A percentile compares a stretch with the other conserved stretches of the same genome.
phyloP scores from a whole-genome alignment of 2,797 vertebrate genomes.

The Helostoma temminkii region DNA sequence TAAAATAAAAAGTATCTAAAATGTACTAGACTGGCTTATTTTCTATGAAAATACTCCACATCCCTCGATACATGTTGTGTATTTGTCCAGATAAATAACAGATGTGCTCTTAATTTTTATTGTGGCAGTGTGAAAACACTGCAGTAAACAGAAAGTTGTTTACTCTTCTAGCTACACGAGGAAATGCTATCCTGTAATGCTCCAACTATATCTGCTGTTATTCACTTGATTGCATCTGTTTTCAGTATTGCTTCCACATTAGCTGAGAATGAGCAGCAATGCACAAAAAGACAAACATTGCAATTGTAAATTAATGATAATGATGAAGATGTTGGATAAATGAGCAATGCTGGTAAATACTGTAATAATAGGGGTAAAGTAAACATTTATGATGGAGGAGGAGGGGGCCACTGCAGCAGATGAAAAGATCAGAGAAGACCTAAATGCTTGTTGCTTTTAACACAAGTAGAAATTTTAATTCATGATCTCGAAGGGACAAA shows the following conservation, averaged over 20 bases:
- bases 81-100: not conserved
- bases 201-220: slow-evolving; percentile 2
- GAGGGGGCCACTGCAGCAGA: slow-evolving; percentile 16
- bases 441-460: slow-evolving; percentile 57
- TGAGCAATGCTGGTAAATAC: slow-evolving; percentile 16
- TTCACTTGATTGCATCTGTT: slow-evolving; percentile 40
- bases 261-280: not conserved
- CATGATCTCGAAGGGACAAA: slow-evolving; percentile 29
- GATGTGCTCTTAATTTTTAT: slow-evolving; percentile 11
- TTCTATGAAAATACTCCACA: not conserved
- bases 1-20: not conserved
- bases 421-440: slow-evolving; percentile 27
- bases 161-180: slow-evolving; percentile 4
- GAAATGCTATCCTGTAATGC: not conserved
- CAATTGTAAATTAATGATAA: slow-evolving; percentile 18
- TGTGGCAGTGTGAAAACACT: slow-evolving; percentile 7
- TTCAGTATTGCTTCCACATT: slow-evolving; percentile 24
- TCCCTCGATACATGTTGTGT: not conserved
- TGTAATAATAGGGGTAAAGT: slow-evolving; percentile 14
- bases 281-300: slow-evolving; percentile 9
- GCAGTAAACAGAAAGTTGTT: slow-evolving; percentile 37
- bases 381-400: slow-evolving; percentile 16
- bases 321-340: slow-evolving; percentile 33
- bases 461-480: slow-evolving; percentile 52
- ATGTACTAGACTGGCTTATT: not conserved